Evolutionary conservation across 1,140 invertebrate species (phyloP), one percentile per base, ranked within the genome.

Genomic region (Micrasema longulum): DNA sequence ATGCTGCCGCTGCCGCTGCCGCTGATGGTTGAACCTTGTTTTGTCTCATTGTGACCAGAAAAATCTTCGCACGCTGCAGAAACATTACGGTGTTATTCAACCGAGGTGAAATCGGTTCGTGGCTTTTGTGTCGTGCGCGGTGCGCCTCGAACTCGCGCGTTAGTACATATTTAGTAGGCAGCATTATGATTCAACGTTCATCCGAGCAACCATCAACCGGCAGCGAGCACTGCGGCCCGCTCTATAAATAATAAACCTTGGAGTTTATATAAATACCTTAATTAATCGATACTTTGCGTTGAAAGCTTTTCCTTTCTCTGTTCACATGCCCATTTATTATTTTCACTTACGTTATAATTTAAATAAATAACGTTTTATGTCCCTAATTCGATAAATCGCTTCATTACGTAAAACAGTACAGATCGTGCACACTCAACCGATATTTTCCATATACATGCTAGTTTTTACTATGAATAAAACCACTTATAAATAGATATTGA

Each of bases 41-140:
- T 41, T 10, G 55, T 11, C 18, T 38, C 18, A 60, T 22, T 60
- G 55, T 60, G 35, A 38, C 55, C 55, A 60, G 35, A 36, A 38
- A 60, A 38, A 60, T 12, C 31, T 60, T 38, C 55, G 55, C 18
- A 22, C 36, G 16, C 55, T 22, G 35, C 20, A 35, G 31, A 31
- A 60, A 60, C 35, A 10, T 16, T 41, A 10, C 55, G 55, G 36
- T 38, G 55, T 60, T 60, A 60, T 60, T 60, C 55, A 60, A 60
- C 55, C 55, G 55, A 60, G 36, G 55, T 52, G 55, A 60, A 60
- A 60, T 60, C 55, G 31, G 55, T 22, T 60, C 36, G n/a, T 52
- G 22, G 48, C 48, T 14, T 6, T 52, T 20, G 55, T 38, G 55
- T 38, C 31, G 14, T 38, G 55, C 20, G 36, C 31, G 2, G 22